phyloP scores from a whole-genome alignment of 2,888 invertebrate genomes.

The Clepsis dumicolana region DNA sequence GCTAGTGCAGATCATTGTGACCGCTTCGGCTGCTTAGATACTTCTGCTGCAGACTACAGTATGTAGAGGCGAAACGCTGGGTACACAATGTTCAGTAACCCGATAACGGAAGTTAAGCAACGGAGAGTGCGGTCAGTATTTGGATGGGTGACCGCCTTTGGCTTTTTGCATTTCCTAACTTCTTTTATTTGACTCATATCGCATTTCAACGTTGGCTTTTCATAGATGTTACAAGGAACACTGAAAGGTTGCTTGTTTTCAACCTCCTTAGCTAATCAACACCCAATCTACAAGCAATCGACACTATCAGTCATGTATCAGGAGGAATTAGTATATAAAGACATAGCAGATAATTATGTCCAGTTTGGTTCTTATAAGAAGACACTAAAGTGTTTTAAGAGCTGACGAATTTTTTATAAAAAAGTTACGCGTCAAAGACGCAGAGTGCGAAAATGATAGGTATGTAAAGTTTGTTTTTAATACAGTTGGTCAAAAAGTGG shows the following conservation, averaged over 20 bases:
- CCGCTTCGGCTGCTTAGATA: too few species aligned
- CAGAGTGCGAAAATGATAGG: slow-evolving; percentile 32
- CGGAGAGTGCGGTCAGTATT: too few species aligned
- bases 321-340: slow-evolving; percentile 34
- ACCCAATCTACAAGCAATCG: slow-evolving; percentile 24
- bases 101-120: too few species aligned
- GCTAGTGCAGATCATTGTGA: too few species aligned
- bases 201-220: too few species aligned
- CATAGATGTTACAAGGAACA: background rate
- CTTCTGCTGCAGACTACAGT: too few species aligned
- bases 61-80: too few species aligned
- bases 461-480: slow-evolving; percentile 1
- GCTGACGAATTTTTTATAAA: slow-evolving; percentile 12
- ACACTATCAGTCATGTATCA: slow-evolving; percentile 27
- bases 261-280: slow-evolving; percentile 1
- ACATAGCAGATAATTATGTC: background rate
- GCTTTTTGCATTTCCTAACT: too few species aligned
- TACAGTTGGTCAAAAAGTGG: too few species aligned
- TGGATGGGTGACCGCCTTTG: too few species aligned
- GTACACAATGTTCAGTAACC: too few species aligned
- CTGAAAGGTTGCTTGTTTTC: slow-evolving; percentile 25
- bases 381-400: slow-evolving; percentile 42
- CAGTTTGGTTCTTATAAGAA: slow-evolving; percentile 33
- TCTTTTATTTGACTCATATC: too few species aligned
- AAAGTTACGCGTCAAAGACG: slow-evolving; percentile 22